Evolutionary conservation across 2,113 vertebrate species (phyloP).

Genomic region (Panthera tigris): DNA sequence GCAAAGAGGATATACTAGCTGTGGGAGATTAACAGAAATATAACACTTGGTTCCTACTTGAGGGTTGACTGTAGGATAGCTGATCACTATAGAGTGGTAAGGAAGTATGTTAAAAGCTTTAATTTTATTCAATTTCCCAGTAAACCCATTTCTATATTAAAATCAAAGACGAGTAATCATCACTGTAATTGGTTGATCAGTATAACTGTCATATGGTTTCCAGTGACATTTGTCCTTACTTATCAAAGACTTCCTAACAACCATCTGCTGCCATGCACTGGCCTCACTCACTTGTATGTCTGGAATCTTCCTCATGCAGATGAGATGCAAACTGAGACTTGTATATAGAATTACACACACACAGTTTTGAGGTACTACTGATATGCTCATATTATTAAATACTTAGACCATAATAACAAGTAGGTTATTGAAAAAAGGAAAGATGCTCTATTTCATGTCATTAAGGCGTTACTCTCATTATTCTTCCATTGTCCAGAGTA

Average conservation of each 20-base stretch:
- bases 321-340: neutral
- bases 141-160: neutral
- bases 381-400: neutral
- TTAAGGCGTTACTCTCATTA: neutral
- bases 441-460: neutral
- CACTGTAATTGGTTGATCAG: neutral
- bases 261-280: rapidly evolving
- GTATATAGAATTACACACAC: neutral
- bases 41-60: neutral
- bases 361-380: neutral
- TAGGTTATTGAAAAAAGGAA: neutral
- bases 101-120: neutral
- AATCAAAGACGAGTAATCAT: neutral
- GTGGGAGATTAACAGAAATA: neutral
- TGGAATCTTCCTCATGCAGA: neutral
- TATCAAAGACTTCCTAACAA: neutral
- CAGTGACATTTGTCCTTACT: neutral
- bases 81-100: neutral
- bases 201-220: neutral
- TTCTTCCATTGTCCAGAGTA: neutral
- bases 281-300: neutral
- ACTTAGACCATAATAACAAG: neutral
- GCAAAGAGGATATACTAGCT: neutral
- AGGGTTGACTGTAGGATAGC: neutral
- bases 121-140: neutral